Conservation (phyloP, 2,888 invertebrate species). For the Archips crataeganus region DNA sequence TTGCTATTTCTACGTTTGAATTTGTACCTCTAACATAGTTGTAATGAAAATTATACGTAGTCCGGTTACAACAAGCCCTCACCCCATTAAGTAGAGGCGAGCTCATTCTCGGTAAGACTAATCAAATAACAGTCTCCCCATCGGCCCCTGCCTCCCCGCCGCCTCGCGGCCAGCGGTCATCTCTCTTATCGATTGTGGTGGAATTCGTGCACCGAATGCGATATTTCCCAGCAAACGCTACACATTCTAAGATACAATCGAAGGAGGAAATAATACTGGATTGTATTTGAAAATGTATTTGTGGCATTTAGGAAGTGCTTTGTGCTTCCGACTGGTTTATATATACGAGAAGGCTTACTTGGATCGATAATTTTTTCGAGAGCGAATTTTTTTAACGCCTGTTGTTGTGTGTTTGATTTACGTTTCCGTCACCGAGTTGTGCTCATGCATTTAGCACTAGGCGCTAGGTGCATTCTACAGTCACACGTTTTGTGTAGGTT, state of each 20-base stretch:
- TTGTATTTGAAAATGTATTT: slow-evolving; percentile 42
- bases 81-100: slow-evolving; percentile 84
- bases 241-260: slow-evolving; percentile 68
- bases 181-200: slow-evolving; percentile 86
- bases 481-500: background rate
- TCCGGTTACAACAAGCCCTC: slow-evolving; percentile 84
- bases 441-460: background rate
- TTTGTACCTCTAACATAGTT: slow-evolving; percentile 41
- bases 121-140: slow-evolving; percentile 86
- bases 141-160: slow-evolving; percentile 61
- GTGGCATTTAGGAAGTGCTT: slow-evolving; percentile 38
- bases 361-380: slow-evolving; percentile 5
- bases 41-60: slow-evolving; percentile 79
- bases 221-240: slow-evolving; percentile 81
- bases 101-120: slow-evolving; percentile 86
- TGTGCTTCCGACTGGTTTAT: slow-evolving; percentile 23
- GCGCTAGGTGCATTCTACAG: background rate
- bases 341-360: slow-evolving; percentile 13
- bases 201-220: slow-evolving; percentile 85
- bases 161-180: slow-evolving; percentile 83
- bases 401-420: slow-evolving; percentile 19
- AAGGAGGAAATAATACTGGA: slow-evolving; percentile 57
- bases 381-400: slow-evolving; percentile 29
- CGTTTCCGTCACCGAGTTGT: slow-evolving; percentile 17
- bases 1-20: slow-evolving; percentile 58